Evolutionary conservation across 2,888 invertebrate species (phyloP), one percentile per base, ranked within the genome.

Genomic region (Dasysyrphus tricinctus): DNA sequence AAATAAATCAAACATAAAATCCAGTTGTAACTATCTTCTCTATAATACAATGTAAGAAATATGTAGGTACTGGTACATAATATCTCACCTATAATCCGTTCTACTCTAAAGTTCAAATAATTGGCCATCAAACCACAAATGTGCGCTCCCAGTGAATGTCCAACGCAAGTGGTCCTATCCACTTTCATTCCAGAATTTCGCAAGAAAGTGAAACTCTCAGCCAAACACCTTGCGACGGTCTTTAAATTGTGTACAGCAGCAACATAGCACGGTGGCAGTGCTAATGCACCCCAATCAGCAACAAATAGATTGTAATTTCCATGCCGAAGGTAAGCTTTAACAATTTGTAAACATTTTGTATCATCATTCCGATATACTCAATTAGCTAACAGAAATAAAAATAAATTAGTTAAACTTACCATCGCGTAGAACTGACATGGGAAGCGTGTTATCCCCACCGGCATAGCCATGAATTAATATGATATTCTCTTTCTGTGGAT

Each of bases 391-490:
- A 39, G 2, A 0, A 39, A 39, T 14, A 24, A n/a, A n/a, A n/a
- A n/a, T n/a, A n/a, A n/a, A 12, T 29, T 57, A 61, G 14, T 16
- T 16, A 56, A 1, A 79, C 91, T 92, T 90, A 95, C 96, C 96
- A 91, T 96, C 96, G 89, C 96, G 94, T 0, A 96, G 93, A 1
- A 97, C 96, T 5, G 94, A 93, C 89, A 96, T 96, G 0, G 96
- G 96, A 54, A 96, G 91, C 0, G 94, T 94, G 88, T 96, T 95
- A 89, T 96, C 96, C 0, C 96, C 96, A 0, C 96, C 96, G 0
- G 96, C 96, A 90, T 96, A 97, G 2, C 96, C 96, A 89, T 97
- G 96, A 34, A 96, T 93, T 29, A 96, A 91, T 69, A 96, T 91
- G 32, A 96, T 93, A 86, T 95, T 96, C 89, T 96, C 96, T 88